Evolutionary conservation across 37 sponge, comb jelly and placozoan species (phyloP).

Genomic region (Ianthella basta): DNA sequence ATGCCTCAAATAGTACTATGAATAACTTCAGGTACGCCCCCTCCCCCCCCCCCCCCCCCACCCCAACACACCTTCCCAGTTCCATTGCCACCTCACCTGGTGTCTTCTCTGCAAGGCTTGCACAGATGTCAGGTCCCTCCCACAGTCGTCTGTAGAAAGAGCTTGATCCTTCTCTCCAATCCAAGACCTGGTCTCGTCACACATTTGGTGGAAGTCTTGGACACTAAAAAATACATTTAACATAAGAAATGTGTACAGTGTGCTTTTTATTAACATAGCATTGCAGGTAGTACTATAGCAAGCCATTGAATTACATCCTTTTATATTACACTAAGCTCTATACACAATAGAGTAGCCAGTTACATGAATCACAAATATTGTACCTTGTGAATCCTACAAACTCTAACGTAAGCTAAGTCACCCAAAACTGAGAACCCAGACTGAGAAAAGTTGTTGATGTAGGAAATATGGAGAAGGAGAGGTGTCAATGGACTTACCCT

Average conservation of each 20-base stretch:
- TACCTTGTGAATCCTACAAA: too few relatives aligned
- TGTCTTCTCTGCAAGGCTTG: conserved; percentile 88
- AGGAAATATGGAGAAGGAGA: background rate
- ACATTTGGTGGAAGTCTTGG: conserved; percentile 77
- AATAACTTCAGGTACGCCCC: background rate
- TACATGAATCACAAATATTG: too few relatives aligned
- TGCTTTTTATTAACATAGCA: too few relatives aligned
- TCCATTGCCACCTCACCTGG: conserved; percentile 55
- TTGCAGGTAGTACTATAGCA: too few relatives aligned
- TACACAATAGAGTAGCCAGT: too few relatives aligned
- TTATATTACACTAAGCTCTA: too few relatives aligned
- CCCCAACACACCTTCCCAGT: conserved; percentile 32
- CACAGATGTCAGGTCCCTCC: conserved; percentile 83
- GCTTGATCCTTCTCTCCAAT: conserved; percentile 90
- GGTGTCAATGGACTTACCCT: conserved; percentile 38
- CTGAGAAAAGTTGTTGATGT: too few relatives aligned
- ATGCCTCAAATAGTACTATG: too few relatives aligned
- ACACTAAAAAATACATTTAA: conserved; percentile 32
- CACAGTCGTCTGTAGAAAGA: conserved; percentile 83
- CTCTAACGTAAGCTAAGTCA: too few relatives aligned
- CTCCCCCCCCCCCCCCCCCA: conserved; percentile 21
- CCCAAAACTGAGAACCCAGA: too few relatives aligned
- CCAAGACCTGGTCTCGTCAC: conserved; percentile 94
- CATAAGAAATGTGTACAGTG: too few relatives aligned
- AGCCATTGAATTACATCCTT: too few relatives aligned